phyloP scores from a whole-genome alignment of 92 coral and sea anemone species.

The Bergia puertoricense region DNA sequence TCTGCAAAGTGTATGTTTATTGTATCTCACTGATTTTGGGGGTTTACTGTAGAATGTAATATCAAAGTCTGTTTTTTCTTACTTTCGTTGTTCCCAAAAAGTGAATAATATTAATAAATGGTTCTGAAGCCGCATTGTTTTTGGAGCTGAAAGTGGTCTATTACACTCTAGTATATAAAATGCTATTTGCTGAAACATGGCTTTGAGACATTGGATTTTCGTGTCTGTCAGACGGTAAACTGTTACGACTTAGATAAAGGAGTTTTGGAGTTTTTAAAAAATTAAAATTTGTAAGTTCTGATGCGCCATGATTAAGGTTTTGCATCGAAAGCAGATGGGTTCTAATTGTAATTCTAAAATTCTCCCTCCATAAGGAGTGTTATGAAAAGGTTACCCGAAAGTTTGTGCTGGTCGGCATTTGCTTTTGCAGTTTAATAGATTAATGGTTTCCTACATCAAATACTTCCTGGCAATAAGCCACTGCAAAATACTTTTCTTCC shows the following conservation, averaged over 20 bases:
- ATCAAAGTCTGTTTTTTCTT: neutral
- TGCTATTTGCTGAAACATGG: neutral
- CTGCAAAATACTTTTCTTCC: neutral
- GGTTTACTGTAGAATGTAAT: neutral
- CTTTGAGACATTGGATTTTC: neutral
- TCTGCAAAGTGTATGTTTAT: neutral
- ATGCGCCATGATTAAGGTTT: no score
- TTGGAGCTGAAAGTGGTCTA: no score
- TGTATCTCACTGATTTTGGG: neutral
- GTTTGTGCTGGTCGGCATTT: neutral
- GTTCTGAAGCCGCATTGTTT: no score
- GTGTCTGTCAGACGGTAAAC: neutral
- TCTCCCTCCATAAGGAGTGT: no score
- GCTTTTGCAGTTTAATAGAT: neutral
- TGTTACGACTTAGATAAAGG: neutral
- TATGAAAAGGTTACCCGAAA: no score
- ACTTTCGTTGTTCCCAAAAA: no score
- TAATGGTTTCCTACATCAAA: neutral
- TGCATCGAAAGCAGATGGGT: neutral
- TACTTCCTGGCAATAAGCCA: slow-evolving; percentile 19
- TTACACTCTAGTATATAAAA: no score
- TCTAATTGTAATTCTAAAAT: no score
- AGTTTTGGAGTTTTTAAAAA: no score
- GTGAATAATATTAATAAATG: no score
- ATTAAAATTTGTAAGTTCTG: neutral